Evolutionary conservation across 2,888 invertebrate species (phyloP).

Genomic region (Tipula unca): DNA sequence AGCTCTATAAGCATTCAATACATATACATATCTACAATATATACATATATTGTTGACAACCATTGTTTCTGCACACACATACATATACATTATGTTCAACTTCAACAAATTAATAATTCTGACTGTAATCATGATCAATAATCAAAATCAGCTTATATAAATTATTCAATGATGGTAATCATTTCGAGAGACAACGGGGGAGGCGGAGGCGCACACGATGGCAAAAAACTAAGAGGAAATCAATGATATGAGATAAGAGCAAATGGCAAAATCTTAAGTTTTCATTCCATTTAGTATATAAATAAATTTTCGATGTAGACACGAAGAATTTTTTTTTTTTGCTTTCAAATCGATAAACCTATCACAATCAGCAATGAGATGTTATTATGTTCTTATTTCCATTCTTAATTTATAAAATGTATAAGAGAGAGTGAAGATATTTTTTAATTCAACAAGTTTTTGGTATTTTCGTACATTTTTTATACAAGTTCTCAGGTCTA

Average conservation of each 20-base stretch:
- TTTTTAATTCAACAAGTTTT: conserved; percentile 8
- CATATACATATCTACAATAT: not conserved
- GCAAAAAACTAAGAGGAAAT: not conserved
- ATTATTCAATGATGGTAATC: not conserved
- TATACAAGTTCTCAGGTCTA: too few species aligned
- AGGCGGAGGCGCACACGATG: not conserved
- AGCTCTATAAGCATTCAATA: not conserved
- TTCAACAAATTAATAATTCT: not conserved
- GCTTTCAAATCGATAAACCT: conserved; percentile 8
- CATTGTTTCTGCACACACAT: not conserved
- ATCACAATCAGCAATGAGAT: conserved; percentile 14
- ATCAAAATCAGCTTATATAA: not conserved
- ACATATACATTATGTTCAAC: not conserved
- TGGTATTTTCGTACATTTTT: not conserved
- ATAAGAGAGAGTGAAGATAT: not conserved
- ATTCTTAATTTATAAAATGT: conserved; percentile 4
- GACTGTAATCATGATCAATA: not conserved
- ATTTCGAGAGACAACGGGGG: not conserved
- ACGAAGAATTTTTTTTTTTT: not conserved
- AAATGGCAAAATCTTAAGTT: not conserved
- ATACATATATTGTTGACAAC: not conserved
- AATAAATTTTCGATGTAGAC: not conserved
- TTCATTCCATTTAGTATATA: not conserved
- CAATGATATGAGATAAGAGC: not conserved
- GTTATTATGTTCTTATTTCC: not conserved